These are phyloP conservation scores for Prolemur simus DNA, from an alignment of 2,113 vertebrate species.

Conservation along the genomic window DNA sequence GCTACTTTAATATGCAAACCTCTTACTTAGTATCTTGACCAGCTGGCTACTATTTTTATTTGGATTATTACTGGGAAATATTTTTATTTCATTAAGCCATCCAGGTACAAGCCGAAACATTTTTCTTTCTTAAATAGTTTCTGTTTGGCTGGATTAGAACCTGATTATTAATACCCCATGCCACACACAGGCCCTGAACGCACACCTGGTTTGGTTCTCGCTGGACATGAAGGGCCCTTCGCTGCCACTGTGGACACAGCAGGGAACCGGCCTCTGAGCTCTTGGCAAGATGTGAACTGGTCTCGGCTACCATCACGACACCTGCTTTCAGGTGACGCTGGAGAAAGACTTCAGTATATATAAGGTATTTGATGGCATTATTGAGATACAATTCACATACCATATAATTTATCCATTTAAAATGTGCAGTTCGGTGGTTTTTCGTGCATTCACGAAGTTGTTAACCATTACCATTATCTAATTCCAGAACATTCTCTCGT, in stretches of 20 bases:
- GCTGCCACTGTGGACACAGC: rapidly evolving
- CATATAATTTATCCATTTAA: rapidly evolving
- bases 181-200: neutral
- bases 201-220: rapidly evolving
- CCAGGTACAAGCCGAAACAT: neutral
- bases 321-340: neutral
- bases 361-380: rapidly evolving
- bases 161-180: rapidly evolving
- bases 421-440: rapidly evolving
- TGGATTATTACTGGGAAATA: neutral
- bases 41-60: neutral
- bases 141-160: neutral
- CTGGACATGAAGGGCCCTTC: neutral
- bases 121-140: neutral
- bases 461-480: neutral
- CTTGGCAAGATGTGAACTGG: neutral
- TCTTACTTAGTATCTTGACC: rapidly evolving
- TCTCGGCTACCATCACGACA: no score
- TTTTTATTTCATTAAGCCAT: neutral
- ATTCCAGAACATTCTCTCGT: neutral
- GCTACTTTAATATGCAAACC: neutral
- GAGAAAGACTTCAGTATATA: neutral
- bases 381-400: rapidly evolving
- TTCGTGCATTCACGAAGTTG: rapidly evolving
- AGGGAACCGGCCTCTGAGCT: no score